Percentiles rank a stretch among this genome's conserved stretches.
Evolutionary conservation across 2,113 vertebrate genomes (phyloP).

Genomic region (Sitta europaea): DNA sequence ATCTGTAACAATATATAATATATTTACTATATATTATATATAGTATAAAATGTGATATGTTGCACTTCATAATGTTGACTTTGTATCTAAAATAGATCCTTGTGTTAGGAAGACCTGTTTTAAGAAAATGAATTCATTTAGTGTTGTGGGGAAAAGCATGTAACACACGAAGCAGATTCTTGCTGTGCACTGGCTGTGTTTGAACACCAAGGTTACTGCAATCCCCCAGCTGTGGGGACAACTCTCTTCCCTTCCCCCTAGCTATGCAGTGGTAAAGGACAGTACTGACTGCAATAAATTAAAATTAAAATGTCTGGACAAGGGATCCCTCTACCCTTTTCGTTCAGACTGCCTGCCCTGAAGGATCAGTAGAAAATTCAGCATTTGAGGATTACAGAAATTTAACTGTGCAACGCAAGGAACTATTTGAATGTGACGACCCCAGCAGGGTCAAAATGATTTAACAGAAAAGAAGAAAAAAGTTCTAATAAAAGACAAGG

Average conservation of each 20-base stretch:
- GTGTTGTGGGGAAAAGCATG: neutral
- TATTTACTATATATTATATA: too few species aligned
- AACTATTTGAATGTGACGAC: neutral
- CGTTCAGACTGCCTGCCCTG: neutral
- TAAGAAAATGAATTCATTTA: neutral
- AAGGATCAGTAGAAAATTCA: neutral
- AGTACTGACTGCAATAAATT: neutral
- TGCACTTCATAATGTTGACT: neutral
- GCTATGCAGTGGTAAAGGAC: conserved; percentile 1
- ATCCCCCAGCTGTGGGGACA: neutral
- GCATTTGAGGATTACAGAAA: neutral
- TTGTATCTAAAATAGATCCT: neutral
- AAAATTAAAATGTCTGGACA: conserved; percentile 1
- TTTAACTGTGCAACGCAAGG: neutral
- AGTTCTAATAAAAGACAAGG: neutral
- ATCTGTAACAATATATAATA: too few species aligned
- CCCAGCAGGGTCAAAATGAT: neutral
- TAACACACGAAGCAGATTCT: neutral
- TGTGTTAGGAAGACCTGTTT: neutral
- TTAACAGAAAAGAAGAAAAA: neutral
- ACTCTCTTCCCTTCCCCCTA: conserved; percentile 12
- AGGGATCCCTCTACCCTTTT: neutral
- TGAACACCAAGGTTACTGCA: conserved; percentile 20
- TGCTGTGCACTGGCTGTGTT: neutral
- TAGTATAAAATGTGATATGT: neutral